A percentile compares a stretch with the other conserved stretches of the same genome.
Evolutionary conservation across 2,888 invertebrate genomes (phyloP).

Genomic region (Danaus chrysippus): DNA sequence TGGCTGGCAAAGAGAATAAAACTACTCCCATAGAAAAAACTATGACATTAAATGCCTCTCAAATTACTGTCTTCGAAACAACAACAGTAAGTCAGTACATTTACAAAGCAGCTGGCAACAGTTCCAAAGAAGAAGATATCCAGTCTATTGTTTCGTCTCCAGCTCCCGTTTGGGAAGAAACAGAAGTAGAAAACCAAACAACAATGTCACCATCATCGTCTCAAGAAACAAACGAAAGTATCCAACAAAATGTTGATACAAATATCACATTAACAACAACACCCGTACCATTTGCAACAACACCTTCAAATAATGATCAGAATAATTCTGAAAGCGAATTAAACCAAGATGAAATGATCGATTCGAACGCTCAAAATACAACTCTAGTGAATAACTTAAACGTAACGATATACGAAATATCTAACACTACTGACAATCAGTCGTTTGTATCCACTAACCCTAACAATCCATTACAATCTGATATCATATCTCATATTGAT

Average conservation of each 20-base stretch:
- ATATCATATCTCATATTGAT: constrained; percentile 49
- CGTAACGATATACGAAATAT: constrained; percentile 69
- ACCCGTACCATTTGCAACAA: constrained; percentile 28
- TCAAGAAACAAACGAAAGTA: constrained; percentile 23
- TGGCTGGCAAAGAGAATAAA: constrained; percentile 34
- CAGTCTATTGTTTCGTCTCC: constrained; percentile 36
- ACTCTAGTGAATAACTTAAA: constrained; percentile 59
- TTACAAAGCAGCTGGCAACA: constrained; percentile 51
- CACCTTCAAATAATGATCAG: constrained; percentile 19
- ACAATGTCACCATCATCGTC: constrained; percentile 12
- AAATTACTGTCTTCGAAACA: constrained; percentile 42
- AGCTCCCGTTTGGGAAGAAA: constrained; percentile 68
- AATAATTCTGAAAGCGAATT: constrained; percentile 11
- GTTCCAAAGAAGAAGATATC: constrained; percentile 28
- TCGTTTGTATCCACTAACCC: constrained; percentile 45
- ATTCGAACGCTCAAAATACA: constrained; percentile 37
- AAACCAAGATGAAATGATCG: constrained; percentile 16
- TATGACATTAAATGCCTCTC: constrained; percentile 26
- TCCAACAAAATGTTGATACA: constrained; percentile 23
- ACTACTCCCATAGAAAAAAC: constrained; percentile 21
- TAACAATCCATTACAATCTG: constrained; percentile 48
- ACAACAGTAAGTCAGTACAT: constrained; percentile 63
- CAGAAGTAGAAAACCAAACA: constrained; percentile 36
- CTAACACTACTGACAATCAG: constrained; percentile 51
- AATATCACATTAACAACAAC: constrained; percentile 27